Conservation (phyloP, 2,888 invertebrate genomes). For the Leistus spinibarbis region DNA sequence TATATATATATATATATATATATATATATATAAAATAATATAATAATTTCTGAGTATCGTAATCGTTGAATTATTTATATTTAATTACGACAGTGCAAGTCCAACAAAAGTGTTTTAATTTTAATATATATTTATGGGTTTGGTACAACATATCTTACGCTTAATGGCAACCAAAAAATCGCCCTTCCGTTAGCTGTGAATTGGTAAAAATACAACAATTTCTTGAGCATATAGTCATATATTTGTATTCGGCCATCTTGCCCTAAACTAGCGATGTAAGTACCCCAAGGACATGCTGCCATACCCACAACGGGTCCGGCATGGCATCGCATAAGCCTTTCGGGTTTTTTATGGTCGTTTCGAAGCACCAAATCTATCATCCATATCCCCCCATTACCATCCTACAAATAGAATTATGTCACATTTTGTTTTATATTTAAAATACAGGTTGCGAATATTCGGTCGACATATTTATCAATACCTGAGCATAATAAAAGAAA, state of each 20-base stretch:
- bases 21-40: too few relatives aligned
- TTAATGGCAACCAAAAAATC: constrained; percentile 73
- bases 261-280: constrained; percentile 75
- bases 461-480: constrained; percentile 50
- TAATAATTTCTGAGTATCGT: too few relatives aligned
- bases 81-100: too few relatives aligned
- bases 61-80: too few relatives aligned
- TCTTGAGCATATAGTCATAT: constrained; percentile 69
- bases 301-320: constrained; percentile 76
- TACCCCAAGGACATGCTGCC: constrained; percentile 70
- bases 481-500: constrained; percentile 77
- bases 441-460: background rate
- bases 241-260: constrained; percentile 74
- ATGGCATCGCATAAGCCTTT: constrained; percentile 69
- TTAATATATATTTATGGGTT: too few relatives aligned
- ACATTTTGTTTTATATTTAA: background rate
- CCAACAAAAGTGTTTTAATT: too few relatives aligned
- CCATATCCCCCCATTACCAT: constrained; percentile 86
- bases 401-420: constrained; percentile 59
- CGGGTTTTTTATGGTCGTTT: constrained; percentile 56
- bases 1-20: too few relatives aligned
- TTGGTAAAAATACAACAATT: constrained; percentile 65
- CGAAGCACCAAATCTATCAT: constrained; percentile 68
- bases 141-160: too few relatives aligned
- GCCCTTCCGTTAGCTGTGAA: constrained; percentile 65